These are phyloP conservation scores for Pangasius mekongensis DNA, from an alignment of 2,797 vertebrate species.

Conservation along the genomic window DNA sequence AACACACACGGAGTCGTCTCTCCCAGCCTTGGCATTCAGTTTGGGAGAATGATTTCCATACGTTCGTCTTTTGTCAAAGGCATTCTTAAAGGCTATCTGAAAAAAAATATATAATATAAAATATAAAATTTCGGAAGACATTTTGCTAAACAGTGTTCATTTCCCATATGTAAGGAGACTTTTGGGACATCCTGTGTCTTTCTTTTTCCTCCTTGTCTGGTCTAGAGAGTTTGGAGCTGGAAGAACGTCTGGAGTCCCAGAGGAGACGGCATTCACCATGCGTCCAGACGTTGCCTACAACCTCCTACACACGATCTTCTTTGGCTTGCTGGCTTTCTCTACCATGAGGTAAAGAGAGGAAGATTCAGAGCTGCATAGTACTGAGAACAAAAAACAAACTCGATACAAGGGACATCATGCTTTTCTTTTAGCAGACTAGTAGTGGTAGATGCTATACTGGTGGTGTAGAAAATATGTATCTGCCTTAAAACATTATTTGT, in stretches of 20 bases:
- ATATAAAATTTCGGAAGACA: too few species aligned
- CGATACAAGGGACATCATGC: neutral
- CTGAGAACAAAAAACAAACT: neutral
- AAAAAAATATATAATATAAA: too few species aligned
- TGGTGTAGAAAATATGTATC: neutral
- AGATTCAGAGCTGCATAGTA: neutral
- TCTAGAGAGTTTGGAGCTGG: slow-evolving; percentile 30
- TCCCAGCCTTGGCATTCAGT: too few species aligned
- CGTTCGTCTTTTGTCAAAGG: too few species aligned
- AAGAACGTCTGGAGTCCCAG: slow-evolving; percentile 50
- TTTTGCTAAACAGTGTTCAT: too few species aligned
- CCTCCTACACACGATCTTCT: slow-evolving; percentile 86
- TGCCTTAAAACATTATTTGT: neutral
- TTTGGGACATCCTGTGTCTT: neutral
- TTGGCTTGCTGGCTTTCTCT: slow-evolving; percentile 89
- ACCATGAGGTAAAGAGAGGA: slow-evolving; percentile 88
- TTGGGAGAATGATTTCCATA: too few species aligned
- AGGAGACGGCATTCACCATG: slow-evolving; percentile 66
- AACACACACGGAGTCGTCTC: too few species aligned
- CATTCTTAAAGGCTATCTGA: too few species aligned
- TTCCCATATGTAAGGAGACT: too few species aligned
- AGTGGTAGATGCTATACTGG: too few species aligned
- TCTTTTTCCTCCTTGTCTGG: slow-evolving; percentile 3
- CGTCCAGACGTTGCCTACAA: slow-evolving; percentile 89
- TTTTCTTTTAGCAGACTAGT: neutral